Evolutionary conservation across 2,888 invertebrate species (phyloP), one percentile per base, ranked within the genome.

Genomic region (Thereva nobilitata): DNA sequence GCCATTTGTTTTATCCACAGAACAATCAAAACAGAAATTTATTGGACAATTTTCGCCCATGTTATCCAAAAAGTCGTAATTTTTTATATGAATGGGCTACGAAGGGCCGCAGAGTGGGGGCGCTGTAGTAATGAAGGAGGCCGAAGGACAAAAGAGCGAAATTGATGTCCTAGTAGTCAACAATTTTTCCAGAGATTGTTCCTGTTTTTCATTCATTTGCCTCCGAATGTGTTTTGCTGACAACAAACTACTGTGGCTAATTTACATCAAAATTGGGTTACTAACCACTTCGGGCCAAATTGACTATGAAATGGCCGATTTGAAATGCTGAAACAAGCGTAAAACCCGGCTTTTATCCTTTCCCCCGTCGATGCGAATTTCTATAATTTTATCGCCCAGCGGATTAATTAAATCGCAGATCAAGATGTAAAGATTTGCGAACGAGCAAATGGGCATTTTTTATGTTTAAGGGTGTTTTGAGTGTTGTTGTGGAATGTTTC

Each of bases 1-100:
- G 40, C 23, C 63, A 68, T 68, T 68, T 59, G 68, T 56, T 66
- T 66, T 68, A 66, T 68, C 65, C 64, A 45, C 68, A 66, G 61
- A 64, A 66, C 68, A 68, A 68, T 68, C 68, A 65, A 68, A 68
- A 66, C 68, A 64, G 68, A 57, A 68, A 68, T 68, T 68, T 68
- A 68, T 68, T 66, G 68, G 63, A 50, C 68, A 64, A 68, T 68
- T 68, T 66, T 56, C 68, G 65, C 64, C 68, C 63, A 63, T 63
- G 63, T 63, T 63, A 52, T 59, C 50, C 63, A 34, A 40, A 57
- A 23, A 50, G 52, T 63, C 63, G 63, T 63, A 63, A 63, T 63
- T 63, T 63, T 63, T 63, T 63, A 63, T 63, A 63, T 63, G 41
- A 41, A 63, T 63, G 10, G 50, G 49, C 50, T 50, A 63, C 34